phyloP scores from a whole-genome alignment of 2,797 vertebrate species.

The Gallirallus australis region DNA sequence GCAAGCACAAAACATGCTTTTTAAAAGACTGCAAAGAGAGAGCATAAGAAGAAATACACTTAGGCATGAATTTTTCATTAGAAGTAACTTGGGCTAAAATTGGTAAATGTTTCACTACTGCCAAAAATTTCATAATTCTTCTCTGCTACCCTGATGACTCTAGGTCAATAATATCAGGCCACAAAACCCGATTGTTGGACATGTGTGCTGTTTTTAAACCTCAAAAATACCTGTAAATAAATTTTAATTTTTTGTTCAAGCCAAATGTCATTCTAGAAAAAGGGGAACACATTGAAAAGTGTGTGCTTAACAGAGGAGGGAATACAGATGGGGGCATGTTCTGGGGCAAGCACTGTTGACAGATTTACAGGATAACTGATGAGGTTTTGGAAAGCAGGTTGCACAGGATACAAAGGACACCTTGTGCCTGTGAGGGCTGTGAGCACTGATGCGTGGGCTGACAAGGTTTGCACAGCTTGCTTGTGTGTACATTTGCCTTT shows the following conservation, averaged over 20 bases:
- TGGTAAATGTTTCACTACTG: neutral
- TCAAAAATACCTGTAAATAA: neutral
- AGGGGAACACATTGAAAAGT: neutral
- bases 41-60: neutral
- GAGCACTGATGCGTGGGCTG: neutral
- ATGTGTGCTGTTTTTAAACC: neutral
- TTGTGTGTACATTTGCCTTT: slow-evolving; percentile 24
- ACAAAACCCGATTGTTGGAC: neutral
- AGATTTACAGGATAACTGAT: slow-evolving; percentile 18
- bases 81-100: neutral
- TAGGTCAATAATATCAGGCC: neutral
- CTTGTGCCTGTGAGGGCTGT: slow-evolving; percentile 9
- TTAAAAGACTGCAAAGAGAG: neutral
- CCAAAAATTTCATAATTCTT: neutral
- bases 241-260: neutral
- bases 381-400: slow-evolving; percentile 9
- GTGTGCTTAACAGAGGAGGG: neutral
- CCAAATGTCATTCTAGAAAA: neutral
- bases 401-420: neutral
- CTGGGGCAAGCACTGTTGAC: neutral
- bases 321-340: neutral
- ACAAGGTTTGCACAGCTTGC: slow-evolving; percentile 37
- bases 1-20: neutral
- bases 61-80: neutral
- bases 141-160: neutral